Evolutionary conservation across 2,797 vertebrate genomes (phyloP).

Genomic region (Lophotriccus pileatus): DNA sequence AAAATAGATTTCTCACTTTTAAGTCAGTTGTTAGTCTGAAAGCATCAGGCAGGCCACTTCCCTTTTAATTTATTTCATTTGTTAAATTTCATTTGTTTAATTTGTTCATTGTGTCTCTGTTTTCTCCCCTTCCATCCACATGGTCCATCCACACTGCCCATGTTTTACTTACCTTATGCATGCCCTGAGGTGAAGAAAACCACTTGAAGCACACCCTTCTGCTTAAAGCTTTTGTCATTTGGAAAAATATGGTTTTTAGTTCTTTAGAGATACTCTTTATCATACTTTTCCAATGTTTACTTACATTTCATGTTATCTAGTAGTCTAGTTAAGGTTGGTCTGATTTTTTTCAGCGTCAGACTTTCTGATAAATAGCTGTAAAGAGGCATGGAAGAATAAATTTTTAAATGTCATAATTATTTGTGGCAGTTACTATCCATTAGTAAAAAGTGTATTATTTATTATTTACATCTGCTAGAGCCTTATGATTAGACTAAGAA

Average conservation of each 20-base stretch:
- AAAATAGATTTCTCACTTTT: not conserved
- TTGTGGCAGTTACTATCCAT: not conserved
- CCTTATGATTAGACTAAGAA: not conserved
- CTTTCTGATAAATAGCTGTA: constrained; percentile 90
- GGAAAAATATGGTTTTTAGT: not conserved
- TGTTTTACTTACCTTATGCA: not conserved
- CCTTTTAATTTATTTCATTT: not conserved
- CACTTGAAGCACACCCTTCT: not conserved
- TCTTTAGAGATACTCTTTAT: not conserved
- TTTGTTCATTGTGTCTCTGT: not conserved
- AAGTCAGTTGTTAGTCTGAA: not conserved
- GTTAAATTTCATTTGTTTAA: not conserved
- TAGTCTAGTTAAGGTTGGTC: constrained; percentile 80
- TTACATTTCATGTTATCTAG: constrained; percentile 93
- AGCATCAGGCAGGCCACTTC: not conserved
- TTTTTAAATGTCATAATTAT: not conserved
- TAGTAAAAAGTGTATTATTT: not conserved
- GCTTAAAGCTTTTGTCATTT: not conserved
- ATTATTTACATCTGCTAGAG: not conserved
- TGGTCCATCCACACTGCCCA: no score
- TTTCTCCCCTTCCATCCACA: not conserved
- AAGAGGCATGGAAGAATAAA: not conserved
- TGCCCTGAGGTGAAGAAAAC: not conserved
- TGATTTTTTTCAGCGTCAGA: constrained; percentile 85
- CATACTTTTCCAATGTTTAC: constrained; percentile 55